These are phyloP conservation scores for Emesis russula DNA, from an alignment of 2,888 invertebrate species.

Conservation along the genomic window DNA sequence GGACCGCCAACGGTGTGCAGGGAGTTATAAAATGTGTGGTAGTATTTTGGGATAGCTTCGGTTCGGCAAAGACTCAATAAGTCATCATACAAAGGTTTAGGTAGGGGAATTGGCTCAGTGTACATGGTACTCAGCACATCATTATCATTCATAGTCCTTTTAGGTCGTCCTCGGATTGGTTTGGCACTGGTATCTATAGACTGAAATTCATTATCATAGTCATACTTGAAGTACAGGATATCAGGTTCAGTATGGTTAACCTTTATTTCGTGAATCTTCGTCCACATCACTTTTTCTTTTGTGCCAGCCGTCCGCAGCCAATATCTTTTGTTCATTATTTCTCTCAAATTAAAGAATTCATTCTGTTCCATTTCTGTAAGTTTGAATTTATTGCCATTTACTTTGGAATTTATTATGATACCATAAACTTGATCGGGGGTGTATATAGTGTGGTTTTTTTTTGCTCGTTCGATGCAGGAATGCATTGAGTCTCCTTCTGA, in stretches of 20 bases:
- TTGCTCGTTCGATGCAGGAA: too few relatives aligned
- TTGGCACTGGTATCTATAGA: constrained; percentile 36
- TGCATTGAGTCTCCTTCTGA: too few relatives aligned
- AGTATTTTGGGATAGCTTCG: constrained; percentile 67
- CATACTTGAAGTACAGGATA: constrained; percentile 12
- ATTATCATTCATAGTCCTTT: constrained; percentile 46
- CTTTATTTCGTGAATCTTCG: constrained; percentile 16
- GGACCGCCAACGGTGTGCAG: constrained; percentile 56
- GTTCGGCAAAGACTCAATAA: constrained; percentile 65
- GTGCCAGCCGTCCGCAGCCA: constrained; percentile 5
- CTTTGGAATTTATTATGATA: constrained; percentile 62
- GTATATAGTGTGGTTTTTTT: constrained; percentile 42
- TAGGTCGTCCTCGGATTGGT: constrained; percentile 60
- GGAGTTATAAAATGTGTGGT: constrained; percentile 65
- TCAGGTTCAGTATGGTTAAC: constrained; percentile 1
- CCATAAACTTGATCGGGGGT: constrained; percentile 53
- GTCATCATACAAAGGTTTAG: constrained; percentile 64
- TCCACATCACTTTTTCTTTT: constrained; percentile 21
- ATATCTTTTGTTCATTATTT: constrained; percentile 32
- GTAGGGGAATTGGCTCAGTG: constrained; percentile 60
- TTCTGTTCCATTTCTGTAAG: constrained; percentile 58
- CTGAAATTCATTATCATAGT: constrained; percentile 16
- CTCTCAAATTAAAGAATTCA: constrained; percentile 60
- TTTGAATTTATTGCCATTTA: constrained; percentile 50
- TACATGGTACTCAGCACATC: constrained; percentile 2